Percentiles rank a stretch among this genome's conserved stretches.
phyloP scores from a whole-genome alignment of 2,888 invertebrate genomes.

The Seladonia tumulorum region DNA sequence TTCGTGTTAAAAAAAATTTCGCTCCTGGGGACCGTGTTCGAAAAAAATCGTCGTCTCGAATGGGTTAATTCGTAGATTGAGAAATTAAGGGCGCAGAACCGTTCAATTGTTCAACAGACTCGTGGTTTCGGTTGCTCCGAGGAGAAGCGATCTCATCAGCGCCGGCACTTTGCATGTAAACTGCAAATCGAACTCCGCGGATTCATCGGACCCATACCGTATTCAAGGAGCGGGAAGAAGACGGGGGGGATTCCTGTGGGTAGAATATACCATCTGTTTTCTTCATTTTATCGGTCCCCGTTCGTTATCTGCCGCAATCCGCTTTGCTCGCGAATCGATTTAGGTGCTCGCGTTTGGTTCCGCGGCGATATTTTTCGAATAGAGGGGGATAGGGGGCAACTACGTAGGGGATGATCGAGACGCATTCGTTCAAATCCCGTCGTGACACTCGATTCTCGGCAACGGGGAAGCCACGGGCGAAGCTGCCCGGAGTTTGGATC shows the following conservation, averaged over 20 bases:
- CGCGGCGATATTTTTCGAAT: conserved; percentile 17
- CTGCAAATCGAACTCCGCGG: background rate
- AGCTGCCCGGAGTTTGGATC: background rate
- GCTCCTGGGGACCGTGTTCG: no score
- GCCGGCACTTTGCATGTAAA: conserved; percentile 1
- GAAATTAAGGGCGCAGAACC: background rate
- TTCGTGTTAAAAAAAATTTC: no score
- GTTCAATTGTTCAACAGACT: background rate
- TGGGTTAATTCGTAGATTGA: background rate
- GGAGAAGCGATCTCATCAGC: background rate
- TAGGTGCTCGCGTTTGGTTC: conserved; percentile 2
- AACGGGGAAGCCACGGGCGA: background rate
- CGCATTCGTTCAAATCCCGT: conserved; percentile 76
- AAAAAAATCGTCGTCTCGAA: no score
- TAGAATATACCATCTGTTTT: background rate
- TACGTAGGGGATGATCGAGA: conserved; percentile 26
- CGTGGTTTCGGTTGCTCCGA: background rate
- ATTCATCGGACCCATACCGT: background rate
- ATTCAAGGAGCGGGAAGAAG: background rate
- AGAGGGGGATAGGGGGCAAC: background rate
- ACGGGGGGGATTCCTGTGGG: conserved; percentile 9
- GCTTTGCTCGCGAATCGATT: conserved; percentile 39
- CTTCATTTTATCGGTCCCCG: background rate
- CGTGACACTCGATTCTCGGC: conserved; percentile 76
- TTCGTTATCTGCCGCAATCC: conserved; percentile 2